Percentiles rank a stretch among this genome's conserved stretches.
Evolutionary conservation across 2,888 invertebrate species (phyloP).

Genomic region (Acronicta psi): DNA sequence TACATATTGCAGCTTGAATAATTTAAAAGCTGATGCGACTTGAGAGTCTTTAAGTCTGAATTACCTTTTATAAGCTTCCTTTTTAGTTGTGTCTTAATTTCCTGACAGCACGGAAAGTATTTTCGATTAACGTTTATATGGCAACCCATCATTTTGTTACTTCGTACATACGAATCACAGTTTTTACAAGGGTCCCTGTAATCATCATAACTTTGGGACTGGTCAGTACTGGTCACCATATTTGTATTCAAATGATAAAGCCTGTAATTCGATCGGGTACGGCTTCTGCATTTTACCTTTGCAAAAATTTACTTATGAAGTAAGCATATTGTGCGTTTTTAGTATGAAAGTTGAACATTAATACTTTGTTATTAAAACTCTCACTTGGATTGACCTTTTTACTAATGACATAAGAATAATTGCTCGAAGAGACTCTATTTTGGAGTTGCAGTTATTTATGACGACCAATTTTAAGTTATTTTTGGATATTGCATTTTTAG

Average conservation of each 20-base stretch:
- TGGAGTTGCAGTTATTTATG: no score
- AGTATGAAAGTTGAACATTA: no score
- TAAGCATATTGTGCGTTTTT: no score
- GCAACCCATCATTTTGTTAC: constrained; percentile 4
- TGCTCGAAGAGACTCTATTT: no score
- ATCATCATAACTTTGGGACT: constrained; percentile 33
- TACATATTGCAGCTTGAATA: neutral
- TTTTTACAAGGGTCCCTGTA: constrained; percentile 1
- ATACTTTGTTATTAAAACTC: no score
- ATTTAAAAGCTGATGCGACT: neutral
- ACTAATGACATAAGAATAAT: no score
- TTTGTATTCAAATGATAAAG: constrained; percentile 7
- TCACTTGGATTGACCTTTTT: no score
- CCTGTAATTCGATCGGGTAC: constrained; percentile 9
- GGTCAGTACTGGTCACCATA: constrained; percentile 1
- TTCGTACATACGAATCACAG: neutral
- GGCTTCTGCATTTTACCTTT: constrained; percentile 5
- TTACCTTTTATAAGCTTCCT: constrained; percentile 19
- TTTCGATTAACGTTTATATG: constrained; percentile 20
- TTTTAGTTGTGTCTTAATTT: constrained; percentile 19
- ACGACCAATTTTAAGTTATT: no score
- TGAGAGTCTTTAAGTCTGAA: neutral
- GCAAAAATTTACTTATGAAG: no score
- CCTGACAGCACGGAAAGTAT: constrained; percentile 16
- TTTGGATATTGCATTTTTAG: no score